Evolutionary conservation across 1,140 invertebrate species (phyloP).

Genomic region (Drosophila lini): DNA sequence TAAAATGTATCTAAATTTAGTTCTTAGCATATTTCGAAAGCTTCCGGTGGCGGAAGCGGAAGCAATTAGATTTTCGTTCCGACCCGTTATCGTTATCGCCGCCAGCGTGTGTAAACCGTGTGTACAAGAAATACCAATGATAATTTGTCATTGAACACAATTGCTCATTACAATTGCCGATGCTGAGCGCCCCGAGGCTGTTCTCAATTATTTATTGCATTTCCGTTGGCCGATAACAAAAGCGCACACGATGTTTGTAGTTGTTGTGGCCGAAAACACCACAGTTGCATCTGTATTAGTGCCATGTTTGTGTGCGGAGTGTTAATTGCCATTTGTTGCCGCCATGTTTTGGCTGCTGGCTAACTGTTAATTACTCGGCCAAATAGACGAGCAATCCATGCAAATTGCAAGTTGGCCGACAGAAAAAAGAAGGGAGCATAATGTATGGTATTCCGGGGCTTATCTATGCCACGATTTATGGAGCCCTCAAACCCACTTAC

Average conservation of each 20-base stretch:
- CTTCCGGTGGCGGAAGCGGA: constrained; percentile 46
- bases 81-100: constrained; percentile 45
- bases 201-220: constrained; percentile 72
- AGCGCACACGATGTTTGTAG: constrained; percentile 19
- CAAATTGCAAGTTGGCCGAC: constrained; percentile 54
- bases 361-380: constrained; percentile 69
- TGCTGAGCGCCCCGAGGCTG: constrained; percentile 19
- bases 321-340: constrained; percentile 67
- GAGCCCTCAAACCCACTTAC: constrained; percentile 33
- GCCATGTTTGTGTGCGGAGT: constrained; percentile 36
- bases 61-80: constrained; percentile 1
- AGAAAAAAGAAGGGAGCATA: constrained; percentile 23
- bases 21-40: background rate
- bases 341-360: constrained; percentile 64
- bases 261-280: constrained; percentile 20
- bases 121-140: constrained; percentile 50
- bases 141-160: constrained; percentile 68
- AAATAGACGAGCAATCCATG: constrained; percentile 51
- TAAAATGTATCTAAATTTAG: background rate
- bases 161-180: constrained; percentile 59
- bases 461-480: constrained; percentile 40
- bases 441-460: constrained; percentile 35
- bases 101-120: constrained; percentile 19
- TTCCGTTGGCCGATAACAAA: constrained; percentile 63
- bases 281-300: constrained; percentile 26